Percentiles rank a stretch among this genome's conserved stretches.
phyloP scores from a whole-genome alignment of 2,113 vertebrate genomes.

The Felis chaus region DNA sequence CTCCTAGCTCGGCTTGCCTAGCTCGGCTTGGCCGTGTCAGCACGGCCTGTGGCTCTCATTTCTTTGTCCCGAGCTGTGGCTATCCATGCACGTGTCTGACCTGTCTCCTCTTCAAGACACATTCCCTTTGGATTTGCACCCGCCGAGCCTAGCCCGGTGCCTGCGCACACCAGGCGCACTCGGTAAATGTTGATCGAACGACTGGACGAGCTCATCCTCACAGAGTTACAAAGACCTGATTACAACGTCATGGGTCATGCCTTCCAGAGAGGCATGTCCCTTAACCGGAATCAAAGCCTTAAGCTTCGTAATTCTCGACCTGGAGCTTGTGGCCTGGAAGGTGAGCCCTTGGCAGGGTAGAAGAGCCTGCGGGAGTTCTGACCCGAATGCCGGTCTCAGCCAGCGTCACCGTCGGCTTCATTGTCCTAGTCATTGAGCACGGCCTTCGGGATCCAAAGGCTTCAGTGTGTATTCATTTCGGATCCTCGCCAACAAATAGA shows the following conservation, averaged over 20 bases:
- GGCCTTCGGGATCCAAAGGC: background rate
- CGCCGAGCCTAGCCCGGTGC: background rate
- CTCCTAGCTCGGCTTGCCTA: background rate
- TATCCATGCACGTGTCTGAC: background rate
- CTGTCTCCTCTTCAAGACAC: background rate
- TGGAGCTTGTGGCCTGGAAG: no score
- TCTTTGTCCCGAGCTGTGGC: background rate
- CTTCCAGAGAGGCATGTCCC: background rate
- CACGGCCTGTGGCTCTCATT: background rate
- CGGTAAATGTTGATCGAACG: background rate
- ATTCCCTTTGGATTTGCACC: background rate
- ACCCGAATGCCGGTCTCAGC: background rate
- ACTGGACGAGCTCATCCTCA: background rate
- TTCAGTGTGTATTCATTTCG: background rate
- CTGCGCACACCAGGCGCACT: background rate
- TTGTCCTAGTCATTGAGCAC: fast-evolving
- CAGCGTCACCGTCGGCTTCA: fast-evolving
- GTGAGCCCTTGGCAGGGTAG: background rate
- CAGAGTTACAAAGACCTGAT: background rate
- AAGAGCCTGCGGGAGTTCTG: background rate
- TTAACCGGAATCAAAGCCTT: background rate
- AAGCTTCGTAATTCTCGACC: background rate
- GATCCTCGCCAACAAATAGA: background rate
- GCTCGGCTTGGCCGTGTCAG: fast-evolving
- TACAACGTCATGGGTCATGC: fast-evolving